Conservation (phyloP, 2,797 vertebrate genomes). For the Pseudochirops cupreus region DNA sequence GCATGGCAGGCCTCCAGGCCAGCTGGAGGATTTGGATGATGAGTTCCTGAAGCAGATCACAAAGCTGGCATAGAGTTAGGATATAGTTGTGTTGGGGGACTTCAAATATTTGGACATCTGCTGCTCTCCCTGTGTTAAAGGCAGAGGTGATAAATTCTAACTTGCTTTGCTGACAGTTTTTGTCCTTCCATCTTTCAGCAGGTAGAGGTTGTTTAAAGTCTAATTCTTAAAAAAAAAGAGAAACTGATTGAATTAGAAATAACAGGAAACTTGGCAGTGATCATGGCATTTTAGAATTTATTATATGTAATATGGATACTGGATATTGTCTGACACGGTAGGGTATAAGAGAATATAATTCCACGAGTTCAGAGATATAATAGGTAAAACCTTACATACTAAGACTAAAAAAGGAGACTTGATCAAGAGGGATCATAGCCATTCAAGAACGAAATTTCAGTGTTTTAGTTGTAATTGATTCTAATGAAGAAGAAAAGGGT, state of each 20-base stretch:
- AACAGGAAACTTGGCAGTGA: neutral
- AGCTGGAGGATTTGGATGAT: conserved; percentile 4
- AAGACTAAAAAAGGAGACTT: neutral
- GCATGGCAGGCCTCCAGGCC: neutral
- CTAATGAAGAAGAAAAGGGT: neutral
- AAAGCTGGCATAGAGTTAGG: neutral
- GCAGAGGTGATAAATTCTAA: neutral
- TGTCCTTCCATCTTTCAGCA: neutral
- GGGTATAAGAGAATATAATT: neutral
- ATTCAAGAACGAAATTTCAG: neutral
- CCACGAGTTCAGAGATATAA: neutral
- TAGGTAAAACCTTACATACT: neutral
- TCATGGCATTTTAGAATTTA: neutral
- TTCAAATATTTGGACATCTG: neutral
- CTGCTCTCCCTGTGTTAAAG: neutral
- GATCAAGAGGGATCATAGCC: neutral
- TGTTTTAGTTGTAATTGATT: neutral
- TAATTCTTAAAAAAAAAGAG: neutral
- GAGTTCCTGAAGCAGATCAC: neutral
- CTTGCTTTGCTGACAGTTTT: neutral
- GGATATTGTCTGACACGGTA: neutral
- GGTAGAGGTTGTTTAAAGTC: neutral
- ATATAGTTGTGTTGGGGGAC: neutral
- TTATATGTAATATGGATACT: neutral
- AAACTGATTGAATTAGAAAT: neutral